A percentile compares a stretch with the other conserved stretches of the same genome.
Conservation (phyloP, 2,113 vertebrate genomes). For the Ceyx cyanopectus region DNA sequence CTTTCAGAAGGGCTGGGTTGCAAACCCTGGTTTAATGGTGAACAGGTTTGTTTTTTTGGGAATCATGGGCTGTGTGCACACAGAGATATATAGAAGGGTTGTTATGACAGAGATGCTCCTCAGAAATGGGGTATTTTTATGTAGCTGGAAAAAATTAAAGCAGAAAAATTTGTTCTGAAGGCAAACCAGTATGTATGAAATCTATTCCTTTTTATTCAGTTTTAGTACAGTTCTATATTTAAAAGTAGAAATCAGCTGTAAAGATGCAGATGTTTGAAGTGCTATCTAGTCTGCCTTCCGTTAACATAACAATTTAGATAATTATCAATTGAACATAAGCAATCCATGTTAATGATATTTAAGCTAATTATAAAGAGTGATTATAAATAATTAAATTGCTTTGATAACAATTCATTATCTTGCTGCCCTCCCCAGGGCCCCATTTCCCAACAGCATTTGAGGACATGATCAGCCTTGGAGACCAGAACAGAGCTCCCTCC, state of each 20-base stretch:
- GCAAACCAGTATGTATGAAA: neutral
- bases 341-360: neutral
- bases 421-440: neutral
- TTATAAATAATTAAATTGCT: neutral
- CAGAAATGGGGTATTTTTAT: neutral
- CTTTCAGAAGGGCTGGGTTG: neutral
- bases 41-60: neutral
- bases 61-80: accelerated
- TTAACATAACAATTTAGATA: neutral
- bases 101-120: neutral
- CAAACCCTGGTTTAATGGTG: accelerated
- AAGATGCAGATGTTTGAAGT: neutral
- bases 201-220: neutral
- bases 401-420: neutral
- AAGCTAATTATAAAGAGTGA: neutral
- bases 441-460: neutral
- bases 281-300: neutral
- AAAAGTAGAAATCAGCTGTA: neutral
- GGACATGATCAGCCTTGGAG: neutral
- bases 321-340: neutral
- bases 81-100: neutral
- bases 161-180: neutral
- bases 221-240: neutral
- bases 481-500: neutral
- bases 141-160: neutral